Percentiles rank a stretch among this genome's conserved stretches.
phyloP scores from a whole-genome alignment of 2,113 vertebrate species.

The Dinomys branickii region DNA sequence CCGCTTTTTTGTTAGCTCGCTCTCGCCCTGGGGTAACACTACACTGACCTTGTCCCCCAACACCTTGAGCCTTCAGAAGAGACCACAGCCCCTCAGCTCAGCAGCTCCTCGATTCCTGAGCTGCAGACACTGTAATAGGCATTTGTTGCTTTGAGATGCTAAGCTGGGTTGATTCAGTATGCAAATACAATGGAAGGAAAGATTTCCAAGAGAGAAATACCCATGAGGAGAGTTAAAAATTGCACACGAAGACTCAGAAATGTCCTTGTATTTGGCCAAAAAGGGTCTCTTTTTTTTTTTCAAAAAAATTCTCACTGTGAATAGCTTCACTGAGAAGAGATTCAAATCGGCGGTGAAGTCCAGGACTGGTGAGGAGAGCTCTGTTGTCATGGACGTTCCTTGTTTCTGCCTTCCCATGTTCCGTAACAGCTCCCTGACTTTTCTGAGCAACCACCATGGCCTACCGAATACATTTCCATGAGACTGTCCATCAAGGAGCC shows the following conservation, averaged over 20 bases:
- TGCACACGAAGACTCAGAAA: not conserved
- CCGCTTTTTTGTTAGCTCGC: not conserved
- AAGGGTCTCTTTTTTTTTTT: too few relatives aligned
- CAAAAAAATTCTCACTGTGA: not conserved
- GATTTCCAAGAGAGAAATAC: not conserved
- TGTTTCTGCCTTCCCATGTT: not conserved
- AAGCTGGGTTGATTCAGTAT: not conserved
- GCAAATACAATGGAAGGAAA: slow-evolving; percentile 9
- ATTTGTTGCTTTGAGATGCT: not conserved
- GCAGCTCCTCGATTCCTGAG: not conserved
- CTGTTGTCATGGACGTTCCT: accelerated
- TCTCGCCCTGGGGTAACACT: not conserved
- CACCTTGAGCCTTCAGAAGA: not conserved
- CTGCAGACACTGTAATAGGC: not conserved
- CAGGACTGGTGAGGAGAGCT: not conserved
- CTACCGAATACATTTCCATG: not conserved
- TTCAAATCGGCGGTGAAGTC: not conserved
- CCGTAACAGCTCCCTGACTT: not conserved
- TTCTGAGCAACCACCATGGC: slow-evolving; percentile 28
- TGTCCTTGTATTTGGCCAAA: not conserved
- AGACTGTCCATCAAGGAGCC: slow-evolving; percentile 41
- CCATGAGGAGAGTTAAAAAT: not conserved
- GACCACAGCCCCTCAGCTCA: not conserved
- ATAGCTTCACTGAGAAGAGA: not conserved
- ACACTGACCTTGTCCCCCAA: not conserved